These are phyloP conservation scores for Dicerorhinus sumatrensis DNA, from an alignment of 2,113 vertebrate species.

Conservation along the genomic window DNA sequence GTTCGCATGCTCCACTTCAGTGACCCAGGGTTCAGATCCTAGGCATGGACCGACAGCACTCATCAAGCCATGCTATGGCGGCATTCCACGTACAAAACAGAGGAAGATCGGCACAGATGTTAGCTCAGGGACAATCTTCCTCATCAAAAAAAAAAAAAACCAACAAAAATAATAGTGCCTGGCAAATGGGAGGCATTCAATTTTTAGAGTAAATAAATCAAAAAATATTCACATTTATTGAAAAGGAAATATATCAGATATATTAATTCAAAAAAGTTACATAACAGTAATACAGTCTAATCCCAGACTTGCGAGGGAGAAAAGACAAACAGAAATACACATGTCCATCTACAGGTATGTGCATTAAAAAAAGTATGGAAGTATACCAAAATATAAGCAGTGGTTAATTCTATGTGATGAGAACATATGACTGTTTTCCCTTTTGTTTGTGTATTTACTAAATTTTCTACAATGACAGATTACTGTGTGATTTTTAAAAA, in stretches of 20 bases:
- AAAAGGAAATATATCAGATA: not conserved
- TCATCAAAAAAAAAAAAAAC: no score
- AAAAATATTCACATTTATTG: not conserved
- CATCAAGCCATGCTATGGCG: no score
- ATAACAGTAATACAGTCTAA: not conserved
- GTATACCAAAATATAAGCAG: not conserved
- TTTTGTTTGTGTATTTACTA: slow-evolving; percentile 43
- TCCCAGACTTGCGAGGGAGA: not conserved
- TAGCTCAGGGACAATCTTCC: no score
- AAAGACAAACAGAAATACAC: not conserved
- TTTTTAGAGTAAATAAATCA: not conserved
- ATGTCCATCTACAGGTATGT: not conserved
- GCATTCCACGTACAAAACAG: no score
- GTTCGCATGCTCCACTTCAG: no score
- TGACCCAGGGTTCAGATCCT: no score
- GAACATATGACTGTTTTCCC: not conserved
- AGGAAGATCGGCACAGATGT: no score
- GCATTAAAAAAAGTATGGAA: not conserved
- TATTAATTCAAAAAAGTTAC: not conserved
- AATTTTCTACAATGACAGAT: not conserved
- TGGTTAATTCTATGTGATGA: not conserved
- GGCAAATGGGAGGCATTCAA: not conserved
- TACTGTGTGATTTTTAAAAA: not conserved
- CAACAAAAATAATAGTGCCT: not conserved
- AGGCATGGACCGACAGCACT: no score